Evolutionary conservation across 2,113 vertebrate genomes (phyloP), one percentile per base, ranked within the genome.

Genomic region (Propithecus coquereli): DNA sequence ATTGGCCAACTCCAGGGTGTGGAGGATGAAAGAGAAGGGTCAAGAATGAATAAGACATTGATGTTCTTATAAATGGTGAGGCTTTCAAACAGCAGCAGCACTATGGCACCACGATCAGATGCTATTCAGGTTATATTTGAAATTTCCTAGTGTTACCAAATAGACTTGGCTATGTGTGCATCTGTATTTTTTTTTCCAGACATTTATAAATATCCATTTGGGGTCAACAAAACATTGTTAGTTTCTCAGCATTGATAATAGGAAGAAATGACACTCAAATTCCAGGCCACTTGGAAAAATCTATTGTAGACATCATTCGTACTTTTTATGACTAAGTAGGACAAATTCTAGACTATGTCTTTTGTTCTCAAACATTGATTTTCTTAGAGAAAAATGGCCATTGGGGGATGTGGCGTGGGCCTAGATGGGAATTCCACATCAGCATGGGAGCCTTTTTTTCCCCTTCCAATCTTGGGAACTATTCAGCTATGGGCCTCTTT

Each of bases 171-270:
- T 85, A 37, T 66, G 47, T 86, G 11, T 73, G 12, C 20, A 50
- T 59, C 14, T 90, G 20, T 61, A 47, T 54, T 70, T 84, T 61
- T 61, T 61, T 57, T 77, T 40, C 20, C 10, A 40, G n/a, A 32
- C 40, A 81, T 74, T 95, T 74, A 94, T 20, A 94, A 95, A 89
- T 40, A 68, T 32, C 81, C 27, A 81, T 14, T 57, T 86, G 23
- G 30, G 71, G 66, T 88, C 12, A 93, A 81, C 8, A 74, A 66
- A 66, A 74, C 32, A 77, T 18, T 68, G 5, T 89, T 83, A 77
- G 34, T 90, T 70, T 95, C 25, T 90, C 27, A 73, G 40, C 22
- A 84, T 43, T 65, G 87, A 82, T 32, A 87, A 81, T 6, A 68
- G 43, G 87, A 90, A 82, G 7, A 95, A 80, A 92, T 47, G 27